phyloP scores from a whole-genome alignment of 2,888 invertebrate genomes.

The Dynastes hyllus region DNA sequence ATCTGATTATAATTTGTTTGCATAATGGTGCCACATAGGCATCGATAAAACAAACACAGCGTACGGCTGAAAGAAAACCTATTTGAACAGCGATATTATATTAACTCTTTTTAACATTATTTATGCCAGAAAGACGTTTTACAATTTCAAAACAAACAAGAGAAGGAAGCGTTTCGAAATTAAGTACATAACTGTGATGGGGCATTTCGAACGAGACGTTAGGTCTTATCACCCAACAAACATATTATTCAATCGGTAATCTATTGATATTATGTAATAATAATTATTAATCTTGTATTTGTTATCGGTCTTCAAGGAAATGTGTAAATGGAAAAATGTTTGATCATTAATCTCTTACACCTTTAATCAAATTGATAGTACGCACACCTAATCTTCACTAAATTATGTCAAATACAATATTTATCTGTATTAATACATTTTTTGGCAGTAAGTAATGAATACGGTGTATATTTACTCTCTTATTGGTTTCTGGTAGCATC shows the following conservation, averaged over 20 bases:
- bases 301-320: slow-evolving; percentile 35
- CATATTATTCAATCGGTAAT: slow-evolving; percentile 32
- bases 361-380: slow-evolving; percentile 12
- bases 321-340: slow-evolving; percentile 32
- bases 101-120: slow-evolving; percentile 41
- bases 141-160: slow-evolving; percentile 37
- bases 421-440: slow-evolving; percentile 13
- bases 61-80: slow-evolving; percentile 33
- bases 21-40: slow-evolving; percentile 39
- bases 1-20: slow-evolving; percentile 47
- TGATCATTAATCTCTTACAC: slow-evolving; percentile 27
- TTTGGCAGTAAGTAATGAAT: too few relatives aligned
- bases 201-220: slow-evolving; percentile 8
- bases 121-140: slow-evolving; percentile 36
- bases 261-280: slow-evolving; percentile 46
- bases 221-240: slow-evolving; percentile 32
- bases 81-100: slow-evolving; percentile 38
- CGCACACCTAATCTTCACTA: slow-evolving; percentile 10
- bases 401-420: slow-evolving; percentile 32
- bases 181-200: slow-evolving; percentile 23
- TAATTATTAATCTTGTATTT: slow-evolving; percentile 48
- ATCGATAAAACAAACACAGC: slow-evolving; percentile 36
- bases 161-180: slow-evolving; percentile 35
- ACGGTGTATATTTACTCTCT: too few relatives aligned
- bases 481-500: background rate